Percentiles rank a stretch among this genome's conserved stretches.
These are phyloP conservation scores for Brachymystax lenok DNA, from an alignment of 2,797 vertebrate genomes.

Conservation along the genomic window DNA sequence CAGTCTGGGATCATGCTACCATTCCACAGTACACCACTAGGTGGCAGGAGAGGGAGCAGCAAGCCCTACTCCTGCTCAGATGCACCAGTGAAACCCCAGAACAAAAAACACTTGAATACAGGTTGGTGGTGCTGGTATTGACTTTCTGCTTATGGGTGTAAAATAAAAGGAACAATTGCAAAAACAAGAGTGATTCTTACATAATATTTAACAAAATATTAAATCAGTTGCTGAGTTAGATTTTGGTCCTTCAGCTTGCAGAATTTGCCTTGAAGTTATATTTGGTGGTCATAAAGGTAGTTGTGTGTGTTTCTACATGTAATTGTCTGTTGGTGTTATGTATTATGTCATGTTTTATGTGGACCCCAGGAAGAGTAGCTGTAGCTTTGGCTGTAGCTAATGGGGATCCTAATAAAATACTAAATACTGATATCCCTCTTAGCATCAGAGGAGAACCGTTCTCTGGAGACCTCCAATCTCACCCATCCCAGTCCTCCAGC, in stretches of 20 bases:
- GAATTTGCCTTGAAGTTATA: not conserved
- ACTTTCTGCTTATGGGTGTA: not conserved
- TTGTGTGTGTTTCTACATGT: not conserved
- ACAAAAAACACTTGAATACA: conserved; percentile 28
- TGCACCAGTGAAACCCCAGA: conserved; percentile 22
- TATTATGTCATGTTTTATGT: too few relatives aligned
- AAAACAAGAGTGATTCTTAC: not conserved
- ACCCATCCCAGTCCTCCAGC: conserved; percentile 20
- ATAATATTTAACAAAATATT: not conserved
- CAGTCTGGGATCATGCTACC: conserved; percentile 43
- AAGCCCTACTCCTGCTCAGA: not conserved
- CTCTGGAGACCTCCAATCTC: conserved; percentile 7
- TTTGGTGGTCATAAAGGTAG: not conserved
- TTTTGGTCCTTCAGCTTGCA: not conserved
- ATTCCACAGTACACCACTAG: conserved; percentile 35
- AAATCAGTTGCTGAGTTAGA: not conserved
- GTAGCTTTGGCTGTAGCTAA: too few relatives aligned
- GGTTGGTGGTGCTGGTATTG: conserved; percentile 38
- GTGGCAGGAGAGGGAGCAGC: conserved; percentile 40
- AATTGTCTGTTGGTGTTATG: not conserved
- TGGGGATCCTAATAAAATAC: too few relatives aligned
- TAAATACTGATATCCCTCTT: not conserved
- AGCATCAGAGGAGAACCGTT: conserved; percentile 18
- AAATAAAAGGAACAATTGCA: not conserved
- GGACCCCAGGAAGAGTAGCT: too few relatives aligned